phyloP scores from a whole-genome alignment of 2,113 vertebrate species.

The Hylia prasina region DNA sequence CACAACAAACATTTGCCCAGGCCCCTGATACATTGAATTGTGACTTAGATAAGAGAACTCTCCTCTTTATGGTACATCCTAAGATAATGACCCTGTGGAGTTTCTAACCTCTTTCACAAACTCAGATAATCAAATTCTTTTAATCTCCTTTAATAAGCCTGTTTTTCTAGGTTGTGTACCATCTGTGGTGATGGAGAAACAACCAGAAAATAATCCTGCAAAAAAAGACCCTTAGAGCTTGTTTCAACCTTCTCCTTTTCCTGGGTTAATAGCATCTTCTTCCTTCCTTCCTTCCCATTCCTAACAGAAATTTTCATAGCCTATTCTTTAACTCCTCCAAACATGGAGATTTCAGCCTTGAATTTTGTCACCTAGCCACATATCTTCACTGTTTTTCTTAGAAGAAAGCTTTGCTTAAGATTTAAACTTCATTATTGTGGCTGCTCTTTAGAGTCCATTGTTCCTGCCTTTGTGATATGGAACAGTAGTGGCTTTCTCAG shows the following conservation, averaged over 20 bases:
- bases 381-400: neutral
- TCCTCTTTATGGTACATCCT: neutral
- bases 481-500: neutral
- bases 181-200: neutral
- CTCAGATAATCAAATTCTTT: neutral
- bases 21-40: neutral
- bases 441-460: neutral
- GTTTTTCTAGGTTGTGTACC: neutral
- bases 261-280: neutral
- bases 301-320: neutral
- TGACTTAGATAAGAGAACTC: neutral
- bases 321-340: neutral
- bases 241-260: neutral
- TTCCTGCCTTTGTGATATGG: neutral
- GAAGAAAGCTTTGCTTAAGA: neutral
- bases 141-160: neutral
- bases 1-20: neutral
- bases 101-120: neutral
- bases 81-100: neutral
- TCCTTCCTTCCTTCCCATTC: neutral
- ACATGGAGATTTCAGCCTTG: neutral
- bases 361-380: neutral
- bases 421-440: neutral
- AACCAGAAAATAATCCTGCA: neutral
- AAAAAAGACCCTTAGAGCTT: neutral